A percentile compares a stretch with the other conserved stretches of the same genome.
phyloP scores from a whole-genome alignment of 2,113 vertebrate species.

The Labeo catla region DNA sequence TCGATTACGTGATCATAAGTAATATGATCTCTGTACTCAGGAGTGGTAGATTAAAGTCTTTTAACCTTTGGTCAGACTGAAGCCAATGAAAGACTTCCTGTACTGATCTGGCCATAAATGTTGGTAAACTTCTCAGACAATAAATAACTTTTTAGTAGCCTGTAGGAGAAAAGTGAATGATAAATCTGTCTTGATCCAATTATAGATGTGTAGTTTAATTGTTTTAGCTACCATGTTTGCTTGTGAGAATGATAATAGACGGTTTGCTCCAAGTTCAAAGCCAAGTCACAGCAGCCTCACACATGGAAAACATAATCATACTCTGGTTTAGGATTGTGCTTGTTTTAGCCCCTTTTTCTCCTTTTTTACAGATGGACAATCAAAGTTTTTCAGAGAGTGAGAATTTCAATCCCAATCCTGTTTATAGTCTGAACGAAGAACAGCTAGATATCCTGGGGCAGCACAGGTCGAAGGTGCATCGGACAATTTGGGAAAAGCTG shows the following conservation, averaged over 20 bases:
- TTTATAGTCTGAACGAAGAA: conserved; percentile 48
- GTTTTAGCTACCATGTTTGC: neutral
- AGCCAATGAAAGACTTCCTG: neutral
- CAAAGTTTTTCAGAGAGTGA: conserved; percentile 14
- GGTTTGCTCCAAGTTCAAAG: neutral
- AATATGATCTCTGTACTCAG: conserved; percentile 16
- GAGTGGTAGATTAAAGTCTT: conserved; percentile 25
- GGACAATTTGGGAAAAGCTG: conserved; percentile 52
- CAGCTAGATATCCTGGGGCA: conserved; percentile 66
- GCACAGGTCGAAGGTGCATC: conserved; percentile 41
- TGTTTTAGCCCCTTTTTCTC: neutral
- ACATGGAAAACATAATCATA: neutral
- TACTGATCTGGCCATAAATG: neutral
- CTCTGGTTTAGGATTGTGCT: neutral
- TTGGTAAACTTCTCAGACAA: neutral
- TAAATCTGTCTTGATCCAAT: neutral
- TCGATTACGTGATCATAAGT: neutral
- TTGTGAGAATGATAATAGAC: neutral
- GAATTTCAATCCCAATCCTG: neutral
- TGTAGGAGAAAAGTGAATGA: neutral
- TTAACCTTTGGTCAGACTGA: conserved; percentile 1
- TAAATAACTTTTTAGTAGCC: neutral
- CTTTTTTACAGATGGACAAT: conserved; percentile 26
- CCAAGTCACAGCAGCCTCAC: neutral
- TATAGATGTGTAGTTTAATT: neutral